A percentile compares a stretch with the other conserved stretches of the same genome.
Evolutionary conservation across 2,888 invertebrate genomes (phyloP).

Genomic region (Acanthosepion esculentum): DNA sequence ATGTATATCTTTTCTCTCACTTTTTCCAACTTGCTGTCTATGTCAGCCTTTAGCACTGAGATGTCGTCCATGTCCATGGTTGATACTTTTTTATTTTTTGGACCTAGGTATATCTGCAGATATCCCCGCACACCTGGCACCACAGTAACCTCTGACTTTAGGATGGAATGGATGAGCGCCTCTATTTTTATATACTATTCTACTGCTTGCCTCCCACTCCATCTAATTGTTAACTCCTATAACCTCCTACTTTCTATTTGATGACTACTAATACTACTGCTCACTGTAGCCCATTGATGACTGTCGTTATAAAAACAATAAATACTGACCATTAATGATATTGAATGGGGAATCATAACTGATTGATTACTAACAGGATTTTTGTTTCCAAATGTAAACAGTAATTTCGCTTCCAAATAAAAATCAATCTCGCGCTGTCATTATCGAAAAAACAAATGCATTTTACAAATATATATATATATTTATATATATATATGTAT

Average conservation of each 20-base stretch:
- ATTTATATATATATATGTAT: background rate
- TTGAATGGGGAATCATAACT: background rate
- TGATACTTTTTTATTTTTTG: background rate
- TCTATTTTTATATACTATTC: background rate
- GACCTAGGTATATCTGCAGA: conserved; percentile 43
- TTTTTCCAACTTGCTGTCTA: conserved; percentile 69
- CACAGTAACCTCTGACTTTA: background rate
- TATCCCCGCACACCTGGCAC: conserved; percentile 44
- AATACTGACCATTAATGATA: background rate
- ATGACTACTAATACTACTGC: background rate
- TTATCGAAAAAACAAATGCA: too few relatives aligned
- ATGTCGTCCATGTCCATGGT: conserved; percentile 66
- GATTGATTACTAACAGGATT: background rate
- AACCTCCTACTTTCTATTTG: background rate
- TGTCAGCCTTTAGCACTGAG: conserved; percentile 65
- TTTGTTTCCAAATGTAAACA: background rate
- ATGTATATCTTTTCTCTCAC: conserved; percentile 54
- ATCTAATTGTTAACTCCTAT: background rate
- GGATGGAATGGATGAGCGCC: background rate
- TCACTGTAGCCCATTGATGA: background rate
- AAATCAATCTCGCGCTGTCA: too few relatives aligned
- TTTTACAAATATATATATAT: background rate
- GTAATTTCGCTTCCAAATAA: background rate
- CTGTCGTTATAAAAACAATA: background rate
- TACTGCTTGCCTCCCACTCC: background rate